phyloP scores from a whole-genome alignment of 2,888 invertebrate species.

The Platycheirus albimanus region DNA sequence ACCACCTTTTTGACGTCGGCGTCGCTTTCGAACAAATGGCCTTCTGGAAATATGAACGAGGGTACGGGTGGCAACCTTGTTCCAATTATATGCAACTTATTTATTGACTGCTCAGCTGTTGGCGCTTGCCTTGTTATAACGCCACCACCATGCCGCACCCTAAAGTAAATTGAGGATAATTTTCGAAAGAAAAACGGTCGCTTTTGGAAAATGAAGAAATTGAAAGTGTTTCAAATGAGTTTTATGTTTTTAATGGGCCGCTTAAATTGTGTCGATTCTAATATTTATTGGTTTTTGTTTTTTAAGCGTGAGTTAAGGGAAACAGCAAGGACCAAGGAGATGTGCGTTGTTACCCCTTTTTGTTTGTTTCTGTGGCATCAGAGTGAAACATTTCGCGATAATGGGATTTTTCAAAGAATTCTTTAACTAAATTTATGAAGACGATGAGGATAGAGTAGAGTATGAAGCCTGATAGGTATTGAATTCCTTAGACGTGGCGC shows the following conservation, averaged over 20 bases:
- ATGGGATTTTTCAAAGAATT: constrained; percentile 41
- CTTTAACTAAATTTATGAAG: constrained; percentile 40
- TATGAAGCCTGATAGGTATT: neutral
- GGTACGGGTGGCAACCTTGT: constrained; percentile 51
- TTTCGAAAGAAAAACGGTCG: constrained; percentile 27
- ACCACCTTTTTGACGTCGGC: constrained; percentile 8
- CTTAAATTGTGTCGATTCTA: constrained; percentile 65
- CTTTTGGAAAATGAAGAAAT: constrained; percentile 35
- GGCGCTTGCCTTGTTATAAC: constrained; percentile 22
- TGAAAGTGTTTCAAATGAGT: constrained; percentile 71
- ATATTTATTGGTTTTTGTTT: constrained; percentile 58
- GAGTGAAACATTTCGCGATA: constrained; percentile 39
- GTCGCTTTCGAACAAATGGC: too few species aligned
- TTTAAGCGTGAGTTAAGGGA: too few species aligned
- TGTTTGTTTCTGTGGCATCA: neutral
- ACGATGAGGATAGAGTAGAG: constrained; percentile 25
- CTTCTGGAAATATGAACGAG: neutral
- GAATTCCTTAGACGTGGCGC: neutral
- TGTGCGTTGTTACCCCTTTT: constrained; percentile 26
- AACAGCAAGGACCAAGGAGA: neutral
- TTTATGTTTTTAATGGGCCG: constrained; percentile 64
- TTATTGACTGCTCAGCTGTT: constrained; percentile 73
- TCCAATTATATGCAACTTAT: constrained; percentile 70
- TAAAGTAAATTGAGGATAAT: constrained; percentile 1
- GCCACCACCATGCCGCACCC: neutral